Conservation (phyloP, 2,113 vertebrate genomes). For the Empidonax alnorum region DNA sequence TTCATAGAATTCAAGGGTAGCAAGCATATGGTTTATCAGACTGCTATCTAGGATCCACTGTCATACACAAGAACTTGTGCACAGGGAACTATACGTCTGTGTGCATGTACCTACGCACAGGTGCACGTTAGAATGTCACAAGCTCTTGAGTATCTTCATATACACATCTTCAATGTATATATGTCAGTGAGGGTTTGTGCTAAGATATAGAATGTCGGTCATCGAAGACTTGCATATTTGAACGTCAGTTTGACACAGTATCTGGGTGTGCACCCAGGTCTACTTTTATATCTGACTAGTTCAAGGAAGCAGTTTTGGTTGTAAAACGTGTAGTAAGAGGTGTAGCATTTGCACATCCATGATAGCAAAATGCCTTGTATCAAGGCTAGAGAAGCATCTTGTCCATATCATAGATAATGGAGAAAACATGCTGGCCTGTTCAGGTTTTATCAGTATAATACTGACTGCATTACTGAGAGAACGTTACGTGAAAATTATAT, state of each 20-base stretch:
- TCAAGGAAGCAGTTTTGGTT: not conserved
- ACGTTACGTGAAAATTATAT: not conserved
- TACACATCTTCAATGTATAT: no score
- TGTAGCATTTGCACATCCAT: not conserved
- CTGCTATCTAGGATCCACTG: not conserved
- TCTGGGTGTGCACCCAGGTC: not conserved
- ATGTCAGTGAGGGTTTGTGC: not conserved
- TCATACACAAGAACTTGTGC: not conserved
- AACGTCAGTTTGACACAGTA: not conserved
- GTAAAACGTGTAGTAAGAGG: not conserved
- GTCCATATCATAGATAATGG: not conserved
- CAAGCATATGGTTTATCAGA: no score
- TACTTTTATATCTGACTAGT: not conserved
- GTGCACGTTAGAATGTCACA: not conserved
- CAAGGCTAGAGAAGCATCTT: not conserved
- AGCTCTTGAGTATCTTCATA: not conserved
- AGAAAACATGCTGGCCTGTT: not conserved
- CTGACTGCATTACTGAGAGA: not conserved
- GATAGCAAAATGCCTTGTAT: not conserved
- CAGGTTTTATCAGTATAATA: not conserved
- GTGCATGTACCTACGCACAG: no score
- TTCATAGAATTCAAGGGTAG: no score
- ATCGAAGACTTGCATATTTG: not conserved
- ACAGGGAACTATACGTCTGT: not conserved
- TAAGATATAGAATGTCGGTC: not conserved